A percentile compares a stretch with the other conserved stretches of the same genome.
Evolutionary conservation across 2,113 vertebrate genomes (phyloP).

Genomic region (Ibidorhyncha struthersii): DNA sequence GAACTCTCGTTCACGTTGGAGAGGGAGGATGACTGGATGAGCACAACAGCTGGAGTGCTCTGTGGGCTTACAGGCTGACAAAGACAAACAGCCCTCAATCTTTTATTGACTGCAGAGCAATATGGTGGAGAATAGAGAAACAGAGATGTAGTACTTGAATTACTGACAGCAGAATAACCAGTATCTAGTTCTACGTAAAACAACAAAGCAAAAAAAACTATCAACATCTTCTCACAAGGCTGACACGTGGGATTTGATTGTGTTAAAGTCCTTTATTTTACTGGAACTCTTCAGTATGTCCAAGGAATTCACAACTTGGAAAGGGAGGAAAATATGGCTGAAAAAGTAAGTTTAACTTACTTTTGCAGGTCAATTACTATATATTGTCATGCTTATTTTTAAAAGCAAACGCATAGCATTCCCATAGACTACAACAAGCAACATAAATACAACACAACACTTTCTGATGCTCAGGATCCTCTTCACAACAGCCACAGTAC

Average conservation of each 20-base stretch:
- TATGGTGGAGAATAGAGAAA: not conserved
- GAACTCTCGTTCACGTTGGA: not conserved
- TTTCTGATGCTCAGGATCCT: not conserved
- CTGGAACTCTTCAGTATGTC: not conserved
- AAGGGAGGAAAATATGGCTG: not conserved
- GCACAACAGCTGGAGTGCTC: not conserved
- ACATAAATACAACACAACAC: rapidly evolving
- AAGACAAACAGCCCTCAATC: not conserved
- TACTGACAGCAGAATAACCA: not conserved
- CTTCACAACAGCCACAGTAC: not conserved
- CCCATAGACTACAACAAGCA: not conserved
- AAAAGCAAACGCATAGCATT: not conserved
- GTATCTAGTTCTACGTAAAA: not conserved
- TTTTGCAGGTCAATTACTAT: not conserved
- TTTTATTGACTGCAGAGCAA: not conserved
- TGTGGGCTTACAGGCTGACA: not conserved
- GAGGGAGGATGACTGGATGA: not conserved
- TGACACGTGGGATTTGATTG: not conserved
- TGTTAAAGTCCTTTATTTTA: not conserved
- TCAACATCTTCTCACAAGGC: not conserved
- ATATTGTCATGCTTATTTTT: not conserved
- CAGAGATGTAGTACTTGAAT: not conserved
- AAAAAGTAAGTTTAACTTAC: not conserved
- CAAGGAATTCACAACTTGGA: not conserved
- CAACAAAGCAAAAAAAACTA: not conserved